phyloP scores from a whole-genome alignment of 1,140 invertebrate genomes.

The Calosoma granatense region DNA sequence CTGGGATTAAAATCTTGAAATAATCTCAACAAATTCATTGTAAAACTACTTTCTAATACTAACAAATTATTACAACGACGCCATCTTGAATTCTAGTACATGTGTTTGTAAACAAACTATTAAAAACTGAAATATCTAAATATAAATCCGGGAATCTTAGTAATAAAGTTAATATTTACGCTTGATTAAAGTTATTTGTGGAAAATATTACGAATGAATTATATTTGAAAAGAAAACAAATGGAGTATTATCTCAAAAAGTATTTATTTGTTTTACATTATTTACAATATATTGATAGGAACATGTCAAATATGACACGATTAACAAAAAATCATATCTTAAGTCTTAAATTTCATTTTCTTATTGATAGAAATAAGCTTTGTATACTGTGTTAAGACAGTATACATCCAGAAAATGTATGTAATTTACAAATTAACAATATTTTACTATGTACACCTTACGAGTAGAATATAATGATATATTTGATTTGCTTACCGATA shows the following conservation, averaged over 20 bases:
- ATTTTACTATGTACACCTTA: not conserved
- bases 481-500: too few species aligned
- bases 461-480: too few species aligned
- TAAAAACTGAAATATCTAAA: not conserved
- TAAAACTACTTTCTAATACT: not conserved
- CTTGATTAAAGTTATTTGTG: too few species aligned
- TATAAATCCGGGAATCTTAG: too few species aligned
- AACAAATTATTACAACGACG: not conserved
- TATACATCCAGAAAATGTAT: too few species aligned
- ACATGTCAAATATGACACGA: not conserved
- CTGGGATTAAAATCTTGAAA: slow-evolving; percentile 91
- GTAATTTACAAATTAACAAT: too few species aligned
- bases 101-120: not conserved
- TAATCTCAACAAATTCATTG: slow-evolving; percentile 79
- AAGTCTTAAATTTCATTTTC: not conserved
- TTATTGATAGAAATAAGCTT: too few species aligned
- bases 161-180: too few species aligned
- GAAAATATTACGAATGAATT: too few species aligned
- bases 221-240: too few species aligned
- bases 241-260: not conserved
- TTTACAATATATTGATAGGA: slow-evolving; percentile 5
- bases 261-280: slow-evolving; percentile 8
- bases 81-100: slow-evolving; percentile 3
- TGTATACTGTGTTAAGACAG: too few species aligned
- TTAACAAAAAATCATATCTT: not conserved